phyloP scores from a whole-genome alignment of 2,797 vertebrate species.

The Enoplosus armatus region DNA sequence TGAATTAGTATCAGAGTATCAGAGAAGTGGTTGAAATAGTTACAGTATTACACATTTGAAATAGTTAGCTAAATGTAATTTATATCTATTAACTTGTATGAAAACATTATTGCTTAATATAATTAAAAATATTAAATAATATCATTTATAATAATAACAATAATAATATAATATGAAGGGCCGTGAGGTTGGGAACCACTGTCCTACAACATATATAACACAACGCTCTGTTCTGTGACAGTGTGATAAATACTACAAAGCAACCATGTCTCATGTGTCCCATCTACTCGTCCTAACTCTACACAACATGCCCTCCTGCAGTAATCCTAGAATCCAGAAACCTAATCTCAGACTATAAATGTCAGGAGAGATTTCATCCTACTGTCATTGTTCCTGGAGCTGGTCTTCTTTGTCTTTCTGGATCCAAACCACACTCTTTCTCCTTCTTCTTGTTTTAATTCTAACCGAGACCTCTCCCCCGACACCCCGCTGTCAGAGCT shows the following conservation, averaged over 20 bases:
- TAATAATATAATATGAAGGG: no score
- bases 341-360: constrained; percentile 57
- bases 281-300: constrained; percentile 35
- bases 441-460: constrained; percentile 56
- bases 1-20: no score
- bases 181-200: not conserved
- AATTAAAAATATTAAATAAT: not conserved
- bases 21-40: not conserved
- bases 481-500: constrained; percentile 65
- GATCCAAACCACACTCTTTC: constrained; percentile 56
- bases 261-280: not conserved
- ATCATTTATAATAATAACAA: no score
- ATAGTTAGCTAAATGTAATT: not conserved
- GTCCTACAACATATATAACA: not conserved
- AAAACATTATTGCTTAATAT: not conserved
- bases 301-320: constrained; percentile 33
- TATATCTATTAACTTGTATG: not conserved
- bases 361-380: constrained; percentile 59
- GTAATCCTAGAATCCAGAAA: constrained; percentile 61
- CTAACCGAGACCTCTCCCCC: constrained; percentile 51
- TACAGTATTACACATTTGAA: not conserved
- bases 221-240: not conserved
- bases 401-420: constrained; percentile 47
- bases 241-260: not conserved
- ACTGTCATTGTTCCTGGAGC: constrained; percentile 52